Percentiles rank a stretch among this genome's conserved stretches.
Evolutionary conservation across 2,888 invertebrate species (phyloP).

Genomic region (Apocheima hispidaria): DNA sequence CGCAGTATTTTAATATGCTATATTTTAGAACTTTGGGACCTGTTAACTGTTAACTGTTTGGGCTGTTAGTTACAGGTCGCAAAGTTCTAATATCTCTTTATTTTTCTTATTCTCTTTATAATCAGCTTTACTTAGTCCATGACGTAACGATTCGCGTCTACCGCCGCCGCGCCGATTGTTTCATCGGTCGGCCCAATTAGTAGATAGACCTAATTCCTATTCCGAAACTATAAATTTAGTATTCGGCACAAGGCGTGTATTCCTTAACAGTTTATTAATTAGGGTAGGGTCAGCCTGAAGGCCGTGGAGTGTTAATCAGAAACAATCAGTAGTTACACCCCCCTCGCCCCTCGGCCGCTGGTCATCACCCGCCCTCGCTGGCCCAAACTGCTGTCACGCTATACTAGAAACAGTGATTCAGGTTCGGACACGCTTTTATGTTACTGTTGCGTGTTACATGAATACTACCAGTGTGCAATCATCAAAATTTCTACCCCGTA

Average conservation of each 20-base stretch:
- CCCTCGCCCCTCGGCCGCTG: slow-evolving; percentile 21
- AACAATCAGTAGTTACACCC: slow-evolving; percentile 50
- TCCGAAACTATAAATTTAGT: slow-evolving; percentile 27
- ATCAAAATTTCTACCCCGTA: no score
- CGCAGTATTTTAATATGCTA: no score
- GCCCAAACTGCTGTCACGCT: slow-evolving; percentile 25
- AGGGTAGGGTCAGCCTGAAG: slow-evolving; percentile 54
- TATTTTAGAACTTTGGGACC: no score
- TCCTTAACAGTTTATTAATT: slow-evolving; percentile 56
- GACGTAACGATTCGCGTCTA: background rate
- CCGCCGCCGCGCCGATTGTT: slow-evolving; percentile 4
- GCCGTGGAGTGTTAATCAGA: slow-evolving; percentile 54
- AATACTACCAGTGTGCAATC: no score
- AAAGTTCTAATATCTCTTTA: no score
- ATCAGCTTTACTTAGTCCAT: background rate
- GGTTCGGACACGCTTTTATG: background rate
- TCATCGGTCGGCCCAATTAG: slow-evolving; percentile 24
- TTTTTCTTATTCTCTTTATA: background rate
- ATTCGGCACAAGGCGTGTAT: slow-evolving; percentile 26
- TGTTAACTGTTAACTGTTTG: no score
- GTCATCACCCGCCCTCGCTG: slow-evolving; percentile 22
- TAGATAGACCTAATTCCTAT: slow-evolving; percentile 17
- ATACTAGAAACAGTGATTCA: slow-evolving; percentile 14
- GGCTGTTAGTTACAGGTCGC: no score
- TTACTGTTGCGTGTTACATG: no score